A percentile compares a stretch with the other conserved stretches of the same genome.
Conservation (phyloP, 2,888 invertebrate genomes). For the Laspeyria flexula region DNA sequence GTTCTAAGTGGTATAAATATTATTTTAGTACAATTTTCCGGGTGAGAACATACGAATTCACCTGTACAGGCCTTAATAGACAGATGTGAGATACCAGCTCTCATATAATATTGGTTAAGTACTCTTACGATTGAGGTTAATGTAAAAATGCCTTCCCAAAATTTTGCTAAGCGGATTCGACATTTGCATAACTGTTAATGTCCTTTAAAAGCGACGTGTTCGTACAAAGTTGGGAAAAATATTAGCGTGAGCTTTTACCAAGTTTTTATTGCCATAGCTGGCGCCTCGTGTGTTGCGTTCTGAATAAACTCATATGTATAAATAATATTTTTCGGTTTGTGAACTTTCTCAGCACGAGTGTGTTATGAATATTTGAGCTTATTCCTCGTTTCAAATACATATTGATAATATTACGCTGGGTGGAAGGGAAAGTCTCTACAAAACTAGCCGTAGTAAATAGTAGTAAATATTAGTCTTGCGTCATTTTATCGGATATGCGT, state of each 20-base stretch:
- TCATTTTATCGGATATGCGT: too few relatives aligned
- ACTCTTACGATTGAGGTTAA: constrained; percentile 22
- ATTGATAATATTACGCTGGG: neutral
- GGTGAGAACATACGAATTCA: neutral
- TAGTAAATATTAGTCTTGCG: too few relatives aligned
- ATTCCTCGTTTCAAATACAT: neutral
- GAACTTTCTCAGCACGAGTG: constrained; percentile 11
- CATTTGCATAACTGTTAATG: constrained; percentile 57
- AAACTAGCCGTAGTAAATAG: too few relatives aligned
- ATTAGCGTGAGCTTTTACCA: constrained; percentile 44
- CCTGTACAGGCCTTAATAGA: too few relatives aligned
- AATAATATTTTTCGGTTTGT: constrained; percentile 37
- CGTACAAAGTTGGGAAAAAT: constrained; percentile 49
- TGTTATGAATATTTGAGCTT: constrained; percentile 15
- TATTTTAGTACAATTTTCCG: neutral
- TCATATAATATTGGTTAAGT: neutral
- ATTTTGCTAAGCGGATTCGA: constrained; percentile 48
- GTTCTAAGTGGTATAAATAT: constrained; percentile 5
- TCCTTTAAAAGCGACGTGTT: constrained; percentile 47
- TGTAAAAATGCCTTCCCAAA: constrained; percentile 41
- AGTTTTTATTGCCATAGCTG: constrained; percentile 48
- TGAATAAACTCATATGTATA: constrained; percentile 10
- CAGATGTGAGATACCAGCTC: too few relatives aligned
- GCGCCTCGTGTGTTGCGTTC: constrained; percentile 36
- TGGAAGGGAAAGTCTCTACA: too few relatives aligned